A percentile compares a stretch with the other conserved stretches of the same genome.
phyloP scores from a whole-genome alignment of 2,797 vertebrate species.

The Neoniphon sammara region DNA sequence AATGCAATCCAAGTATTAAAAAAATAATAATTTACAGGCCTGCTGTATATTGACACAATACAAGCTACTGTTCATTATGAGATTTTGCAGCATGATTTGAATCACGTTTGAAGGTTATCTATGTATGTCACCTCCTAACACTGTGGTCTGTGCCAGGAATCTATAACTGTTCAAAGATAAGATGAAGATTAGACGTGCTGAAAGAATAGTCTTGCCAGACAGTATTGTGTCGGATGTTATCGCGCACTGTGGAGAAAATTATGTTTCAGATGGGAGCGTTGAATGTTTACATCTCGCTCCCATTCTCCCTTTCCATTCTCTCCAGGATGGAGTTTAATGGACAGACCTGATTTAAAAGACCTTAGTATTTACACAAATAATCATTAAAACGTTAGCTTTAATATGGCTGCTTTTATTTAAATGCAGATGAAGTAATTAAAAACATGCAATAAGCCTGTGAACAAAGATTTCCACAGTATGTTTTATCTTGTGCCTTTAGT shows the following conservation, averaged over 20 bases:
- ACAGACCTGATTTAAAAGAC: slow-evolving; percentile 1
- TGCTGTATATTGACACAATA: not conserved
- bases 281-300: not conserved
- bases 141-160: not conserved
- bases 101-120: not conserved
- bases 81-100: not conserved
- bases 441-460: slow-evolving; percentile 4
- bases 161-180: not conserved
- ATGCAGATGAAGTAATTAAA: not conserved
- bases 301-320: not conserved
- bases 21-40: not conserved
- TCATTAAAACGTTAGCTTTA: not conserved
- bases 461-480: slow-evolving; percentile 21
- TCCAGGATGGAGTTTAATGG: not conserved
- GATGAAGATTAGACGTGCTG: slow-evolving; percentile 6
- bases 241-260: not conserved
- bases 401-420: not conserved
- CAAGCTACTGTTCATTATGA: not conserved
- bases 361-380: not conserved
- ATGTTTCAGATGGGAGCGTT: not conserved
- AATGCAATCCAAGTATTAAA: not conserved
- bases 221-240: not conserved
- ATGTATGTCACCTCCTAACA: not conserved
- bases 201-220: not conserved
- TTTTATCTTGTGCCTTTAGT: slow-evolving; percentile 47